Conservation (phyloP, 2,113 vertebrate species). For the Odontophorus gujanensis region DNA sequence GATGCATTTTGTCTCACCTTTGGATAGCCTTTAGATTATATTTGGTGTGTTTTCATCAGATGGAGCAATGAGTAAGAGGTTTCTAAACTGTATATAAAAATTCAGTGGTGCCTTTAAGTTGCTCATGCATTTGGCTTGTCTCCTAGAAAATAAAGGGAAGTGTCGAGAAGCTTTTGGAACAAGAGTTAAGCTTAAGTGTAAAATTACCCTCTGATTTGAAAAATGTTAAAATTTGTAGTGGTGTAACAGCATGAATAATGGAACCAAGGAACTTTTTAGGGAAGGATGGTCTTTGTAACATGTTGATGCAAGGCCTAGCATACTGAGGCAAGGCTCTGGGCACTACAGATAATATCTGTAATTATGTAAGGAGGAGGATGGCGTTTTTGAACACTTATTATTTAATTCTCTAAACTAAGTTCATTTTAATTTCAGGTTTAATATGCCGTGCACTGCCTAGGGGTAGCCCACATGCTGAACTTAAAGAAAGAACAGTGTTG, state of each 20-base stretch:
- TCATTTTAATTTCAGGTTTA: slow-evolving; percentile 81
- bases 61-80: neutral
- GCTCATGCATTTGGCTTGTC: neutral
- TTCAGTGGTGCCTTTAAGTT: neutral
- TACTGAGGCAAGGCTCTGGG: neutral
- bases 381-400: slow-evolving; percentile 1
- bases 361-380: neutral
- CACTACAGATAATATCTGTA: slow-evolving; percentile 16
- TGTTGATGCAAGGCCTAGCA: neutral
- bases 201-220: slow-evolving; percentile 5
- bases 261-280: neutral
- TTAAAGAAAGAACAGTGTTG: slow-evolving; percentile 91
- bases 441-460: slow-evolving; percentile 93
- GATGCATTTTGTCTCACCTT: neutral
- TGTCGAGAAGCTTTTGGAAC: neutral
- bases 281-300: slow-evolving; percentile 12
- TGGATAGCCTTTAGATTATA: neutral
- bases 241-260: neutral
- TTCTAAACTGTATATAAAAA: neutral
- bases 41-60: neutral
- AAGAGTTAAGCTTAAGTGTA: slow-evolving; percentile 14
- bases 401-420: slow-evolving; percentile 24
- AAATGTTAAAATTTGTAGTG: slow-evolving; percentile 39
- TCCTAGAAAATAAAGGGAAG: neutral
- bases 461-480: slow-evolving; percentile 89